phyloP scores from a whole-genome alignment of 2,888 invertebrate species.

The Elaeidobius kamerunicus region DNA sequence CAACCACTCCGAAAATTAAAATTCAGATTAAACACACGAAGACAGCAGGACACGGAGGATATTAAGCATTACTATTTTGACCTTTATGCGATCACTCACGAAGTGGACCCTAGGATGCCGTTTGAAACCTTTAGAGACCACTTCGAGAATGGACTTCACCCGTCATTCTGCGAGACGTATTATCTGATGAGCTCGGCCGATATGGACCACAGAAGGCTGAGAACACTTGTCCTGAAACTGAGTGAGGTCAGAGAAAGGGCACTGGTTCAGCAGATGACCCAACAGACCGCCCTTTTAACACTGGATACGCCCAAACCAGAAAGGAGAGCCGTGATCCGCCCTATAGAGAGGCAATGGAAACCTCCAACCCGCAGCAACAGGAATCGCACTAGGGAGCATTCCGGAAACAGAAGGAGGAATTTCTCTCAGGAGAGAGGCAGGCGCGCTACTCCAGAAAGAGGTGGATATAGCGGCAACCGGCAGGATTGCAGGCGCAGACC shows the following conservation, averaged over 20 bases:
- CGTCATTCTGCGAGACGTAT: not conserved
- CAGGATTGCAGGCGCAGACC: not conserved
- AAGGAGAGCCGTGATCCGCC: too few relatives aligned
- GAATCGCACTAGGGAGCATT: too few relatives aligned
- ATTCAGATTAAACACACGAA: slow-evolving; percentile 1
- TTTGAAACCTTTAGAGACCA: not conserved
- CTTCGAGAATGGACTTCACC: not conserved
- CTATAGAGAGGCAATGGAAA: too few relatives aligned
- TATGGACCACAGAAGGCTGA: not conserved
- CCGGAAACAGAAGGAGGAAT: too few relatives aligned
- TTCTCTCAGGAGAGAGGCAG: too few relatives aligned
- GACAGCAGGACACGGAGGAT: slow-evolving; percentile 2
- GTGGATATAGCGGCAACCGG: not conserved
- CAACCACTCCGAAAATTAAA: slow-evolving; percentile 1
- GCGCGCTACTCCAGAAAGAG: too few relatives aligned
- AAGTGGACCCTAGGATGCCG: not conserved
- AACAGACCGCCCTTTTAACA: not conserved
- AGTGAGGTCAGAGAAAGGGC: slow-evolving; percentile 4
- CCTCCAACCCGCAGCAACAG: too few relatives aligned
- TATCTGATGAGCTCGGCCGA: not conserved
- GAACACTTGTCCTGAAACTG: not conserved
- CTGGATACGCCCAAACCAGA: too few relatives aligned
- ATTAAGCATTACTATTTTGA: slow-evolving; percentile 1
- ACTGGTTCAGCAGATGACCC: not conserved
- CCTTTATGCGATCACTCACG: not conserved